Base-by-base conservation (phyloP, 2,888 invertebrate genomes). In the Napeogenes inachia region DNA sequence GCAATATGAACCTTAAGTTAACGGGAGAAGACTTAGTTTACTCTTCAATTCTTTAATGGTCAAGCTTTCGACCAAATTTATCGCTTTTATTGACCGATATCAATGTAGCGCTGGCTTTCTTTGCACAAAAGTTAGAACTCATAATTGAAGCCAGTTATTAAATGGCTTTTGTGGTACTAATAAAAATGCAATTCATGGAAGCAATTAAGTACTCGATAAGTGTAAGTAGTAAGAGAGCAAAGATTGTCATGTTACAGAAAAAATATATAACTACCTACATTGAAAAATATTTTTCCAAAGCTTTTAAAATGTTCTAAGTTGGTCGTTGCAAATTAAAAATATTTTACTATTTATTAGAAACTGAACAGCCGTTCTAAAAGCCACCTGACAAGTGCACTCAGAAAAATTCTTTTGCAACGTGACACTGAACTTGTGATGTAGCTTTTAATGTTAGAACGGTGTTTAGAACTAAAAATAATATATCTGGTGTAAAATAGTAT, bases 51-150 rank as follows among this genome's bases (percentile, higher is more conserved):
- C 12, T 38, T 53, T 57, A 54, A 53, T 32, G 57, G 61, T 59
- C 61, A 59, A 57, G 56, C 56, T 59, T 56, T 58, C 58, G 64
- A 64, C 58, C 58, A 70, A 72, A 78, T 76, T 74, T 77, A 78
- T 75, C 65, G 68, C 71, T 69, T 72, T 74, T 76, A 78, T 76
- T 75, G 77, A 76, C 77, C 76, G 75, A 75, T 77, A 73, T 71
- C 72, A 70, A 71, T 70, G 73, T 73, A 74, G 72, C 74, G 21
- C 21, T 21, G 71, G 66, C 65, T 68, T 71, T 68, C 73, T 72
- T 72, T 68, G 70, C 73, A 72, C 67, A 71, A 21, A 21, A 71
- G 71, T 70, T 73, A 69, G 73, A 73, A 74, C 75, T 70, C 67
- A 69, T 67, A 73, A 73, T 74, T 71, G 72, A 65, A 70, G 70